A percentile compares a stretch with the other conserved stretches of the same genome.
Evolutionary conservation across 2,797 vertebrate species (phyloP).

Genomic region (Melopsittacus undulatus): DNA sequence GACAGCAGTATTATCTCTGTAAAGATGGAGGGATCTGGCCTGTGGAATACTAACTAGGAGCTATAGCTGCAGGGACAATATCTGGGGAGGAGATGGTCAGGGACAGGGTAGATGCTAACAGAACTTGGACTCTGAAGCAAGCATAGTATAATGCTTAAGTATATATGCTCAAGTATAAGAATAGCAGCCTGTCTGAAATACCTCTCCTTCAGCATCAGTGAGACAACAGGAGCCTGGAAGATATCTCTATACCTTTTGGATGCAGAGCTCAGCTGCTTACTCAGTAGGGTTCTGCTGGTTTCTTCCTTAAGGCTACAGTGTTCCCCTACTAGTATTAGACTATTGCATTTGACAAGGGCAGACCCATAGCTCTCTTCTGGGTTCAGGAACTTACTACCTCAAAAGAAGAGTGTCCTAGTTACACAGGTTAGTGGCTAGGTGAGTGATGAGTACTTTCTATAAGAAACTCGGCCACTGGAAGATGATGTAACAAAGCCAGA

Average conservation of each 20-base stretch:
- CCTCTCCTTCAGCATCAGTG: background rate
- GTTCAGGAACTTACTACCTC: background rate
- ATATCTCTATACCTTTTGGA: background rate
- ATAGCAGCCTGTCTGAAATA: background rate
- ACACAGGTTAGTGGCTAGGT: background rate
- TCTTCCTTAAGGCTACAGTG: background rate
- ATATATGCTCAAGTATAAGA: background rate
- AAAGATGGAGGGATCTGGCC: background rate
- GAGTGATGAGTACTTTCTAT: background rate
- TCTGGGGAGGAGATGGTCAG: background rate
- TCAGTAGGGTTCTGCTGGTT: background rate
- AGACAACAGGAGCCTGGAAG: background rate
- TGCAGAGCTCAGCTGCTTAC: background rate
- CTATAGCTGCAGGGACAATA: background rate
- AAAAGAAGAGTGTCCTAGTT: background rate
- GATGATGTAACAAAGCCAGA: background rate
- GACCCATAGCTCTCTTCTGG: background rate
- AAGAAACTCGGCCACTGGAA: background rate
- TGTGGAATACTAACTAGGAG: background rate
- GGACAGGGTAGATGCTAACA: fast-evolving
- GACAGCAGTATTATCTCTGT: background rate
- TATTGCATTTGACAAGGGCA: background rate
- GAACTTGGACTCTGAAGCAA: background rate
- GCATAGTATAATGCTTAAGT: background rate
- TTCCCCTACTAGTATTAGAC: background rate